Evolutionary conservation across 2,888 invertebrate genomes (phyloP).

Genomic region (Ctenicera cuprea): DNA sequence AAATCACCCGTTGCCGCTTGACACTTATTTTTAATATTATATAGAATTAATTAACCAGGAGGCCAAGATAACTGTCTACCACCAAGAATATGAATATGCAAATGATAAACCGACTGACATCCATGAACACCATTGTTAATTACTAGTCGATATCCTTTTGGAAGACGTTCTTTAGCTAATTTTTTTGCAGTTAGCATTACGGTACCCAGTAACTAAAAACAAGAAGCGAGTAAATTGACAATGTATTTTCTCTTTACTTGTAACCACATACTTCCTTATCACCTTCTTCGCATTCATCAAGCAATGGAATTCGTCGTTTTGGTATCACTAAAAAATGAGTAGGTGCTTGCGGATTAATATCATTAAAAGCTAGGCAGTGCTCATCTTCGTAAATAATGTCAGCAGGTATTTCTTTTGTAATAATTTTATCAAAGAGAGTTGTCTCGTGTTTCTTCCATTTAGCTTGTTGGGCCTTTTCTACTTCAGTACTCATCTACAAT

Average conservation of each 20-base stretch:
- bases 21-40: too few relatives aligned
- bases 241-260: background rate
- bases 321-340: slow-evolving; percentile 91
- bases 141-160: slow-evolving; percentile 84
- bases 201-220: slow-evolving; percentile 81
- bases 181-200: slow-evolving; percentile 81
- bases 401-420: slow-evolving; percentile 85
- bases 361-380: slow-evolving; percentile 86
- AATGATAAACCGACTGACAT: slow-evolving; percentile 88
- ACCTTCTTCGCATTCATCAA: slow-evolving; percentile 77
- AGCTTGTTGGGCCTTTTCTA: slow-evolving; percentile 66
- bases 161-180: slow-evolving; percentile 78
- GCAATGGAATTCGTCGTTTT: slow-evolving; percentile 80
- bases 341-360: slow-evolving; percentile 87
- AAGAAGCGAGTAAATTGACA: slow-evolving; percentile 46
- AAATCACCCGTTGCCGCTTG: too few relatives aligned
- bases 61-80: slow-evolving; percentile 81
- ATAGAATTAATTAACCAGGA: slow-evolving; percentile 65
- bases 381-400: slow-evolving; percentile 90
- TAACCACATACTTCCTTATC: slow-evolving; percentile 70
- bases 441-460: slow-evolving; percentile 59
- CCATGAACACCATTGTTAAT: slow-evolving; percentile 88
- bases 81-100: slow-evolving; percentile 89
- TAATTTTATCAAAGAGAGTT: slow-evolving; percentile 88
- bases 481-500: slow-evolving; percentile 68